These are phyloP conservation scores for Schizopygopsis pylzovi DNA, from an alignment of 2,797 vertebrate species.

Conservation along the genomic window DNA sequence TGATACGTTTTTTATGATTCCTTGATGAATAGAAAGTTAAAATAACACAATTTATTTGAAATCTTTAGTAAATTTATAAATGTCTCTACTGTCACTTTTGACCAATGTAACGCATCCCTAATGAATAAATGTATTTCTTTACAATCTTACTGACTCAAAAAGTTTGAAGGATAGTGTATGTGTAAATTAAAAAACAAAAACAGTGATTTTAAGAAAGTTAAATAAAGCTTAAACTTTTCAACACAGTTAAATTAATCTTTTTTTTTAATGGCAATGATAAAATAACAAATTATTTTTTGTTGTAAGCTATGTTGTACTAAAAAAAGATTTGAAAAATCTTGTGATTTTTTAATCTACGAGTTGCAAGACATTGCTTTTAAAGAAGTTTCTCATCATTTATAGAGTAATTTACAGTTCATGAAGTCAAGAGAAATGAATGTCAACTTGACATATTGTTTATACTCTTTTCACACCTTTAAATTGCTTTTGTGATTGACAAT, in stretches of 20 bases:
- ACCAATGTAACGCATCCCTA: background rate
- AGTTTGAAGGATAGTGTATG: too few relatives aligned
- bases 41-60: too few relatives aligned
- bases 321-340: too few relatives aligned
- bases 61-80: background rate
- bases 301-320: too few relatives aligned
- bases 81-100: background rate
- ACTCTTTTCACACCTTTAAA: background rate
- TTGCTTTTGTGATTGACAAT: constrained; percentile 11
- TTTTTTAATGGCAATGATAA: background rate
- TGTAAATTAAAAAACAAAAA: too few relatives aligned
- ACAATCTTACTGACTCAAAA: background rate
- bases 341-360: too few relatives aligned
- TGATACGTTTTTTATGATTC: background rate
- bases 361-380: background rate
- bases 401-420: constrained; percentile 10
- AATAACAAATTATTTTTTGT: too few relatives aligned
- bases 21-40: background rate
- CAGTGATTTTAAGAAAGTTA: too few relatives aligned
- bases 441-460: background rate
- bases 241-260: background rate
- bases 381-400: background rate
- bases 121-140: background rate
- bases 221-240: too few relatives aligned
- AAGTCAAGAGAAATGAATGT: background rate